These are phyloP conservation scores for Sebastes iracundus DNA, from an alignment of 2,797 vertebrate species.

Conservation along the genomic window DNA sequence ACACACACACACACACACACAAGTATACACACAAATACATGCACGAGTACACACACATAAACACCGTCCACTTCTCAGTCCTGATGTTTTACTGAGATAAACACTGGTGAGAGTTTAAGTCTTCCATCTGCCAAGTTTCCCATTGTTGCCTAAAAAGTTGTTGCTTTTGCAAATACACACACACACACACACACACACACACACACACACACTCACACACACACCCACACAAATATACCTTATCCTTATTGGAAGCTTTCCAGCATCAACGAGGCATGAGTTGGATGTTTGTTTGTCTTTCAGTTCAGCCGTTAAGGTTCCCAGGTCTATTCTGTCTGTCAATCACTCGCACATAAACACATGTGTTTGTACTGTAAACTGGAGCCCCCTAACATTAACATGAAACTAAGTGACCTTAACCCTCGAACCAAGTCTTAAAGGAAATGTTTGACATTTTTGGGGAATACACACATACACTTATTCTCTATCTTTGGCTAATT, in stretches of 20 bases:
- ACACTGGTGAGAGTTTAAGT: slow-evolving; percentile 4
- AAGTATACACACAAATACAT: background rate
- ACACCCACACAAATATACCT: slow-evolving; percentile 36
- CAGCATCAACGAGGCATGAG: slow-evolving; percentile 31
- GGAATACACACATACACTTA: background rate
- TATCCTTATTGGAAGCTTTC: slow-evolving; percentile 23
- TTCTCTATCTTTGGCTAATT: background rate
- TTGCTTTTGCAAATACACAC: background rate
- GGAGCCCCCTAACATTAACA: background rate
- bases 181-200: background rate
- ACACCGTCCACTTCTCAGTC: background rate
- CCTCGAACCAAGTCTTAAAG: background rate
- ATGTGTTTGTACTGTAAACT: slow-evolving; percentile 1
- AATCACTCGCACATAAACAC: slow-evolving; percentile 22
- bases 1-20: background rate
- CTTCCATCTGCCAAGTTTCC: slow-evolving; percentile 33
- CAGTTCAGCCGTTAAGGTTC: slow-evolving; percentile 37
- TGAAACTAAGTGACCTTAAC: background rate
- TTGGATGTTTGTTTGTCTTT: slow-evolving; percentile 58
- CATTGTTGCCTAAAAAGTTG: background rate
- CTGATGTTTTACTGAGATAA: slow-evolving; percentile 26
- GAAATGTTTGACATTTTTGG: background rate
- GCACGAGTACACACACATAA: background rate
- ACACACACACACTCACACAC: background rate
- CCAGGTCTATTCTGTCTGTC: slow-evolving; percentile 39